Percentiles rank a stretch among this genome's conserved stretches.
These are phyloP conservation scores for Dysmachus trigonus DNA, from an alignment of 2,888 invertebrate genomes.

Conservation along the genomic window DNA sequence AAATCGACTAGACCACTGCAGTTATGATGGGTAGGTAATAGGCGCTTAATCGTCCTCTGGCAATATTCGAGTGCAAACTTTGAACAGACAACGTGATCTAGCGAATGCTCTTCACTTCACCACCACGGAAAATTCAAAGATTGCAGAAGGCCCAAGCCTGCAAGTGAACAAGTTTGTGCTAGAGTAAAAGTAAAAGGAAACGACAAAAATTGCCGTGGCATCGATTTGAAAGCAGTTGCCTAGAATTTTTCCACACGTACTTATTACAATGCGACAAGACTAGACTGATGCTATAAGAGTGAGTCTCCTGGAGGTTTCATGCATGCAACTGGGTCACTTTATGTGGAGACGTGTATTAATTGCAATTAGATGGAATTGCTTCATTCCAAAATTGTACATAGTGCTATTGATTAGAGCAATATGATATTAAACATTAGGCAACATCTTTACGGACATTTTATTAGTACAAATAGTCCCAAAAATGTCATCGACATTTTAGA, in stretches of 20 bases:
- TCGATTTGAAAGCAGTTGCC: slow-evolving; percentile 26
- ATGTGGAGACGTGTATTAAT: not conserved
- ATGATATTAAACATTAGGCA: not conserved
- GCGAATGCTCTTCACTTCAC: not conserved
- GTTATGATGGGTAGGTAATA: slow-evolving; percentile 23
- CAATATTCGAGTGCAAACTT: not conserved
- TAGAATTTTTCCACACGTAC: slow-evolving; percentile 12
- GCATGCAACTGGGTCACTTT: slow-evolving; percentile 13
- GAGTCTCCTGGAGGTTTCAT: not conserved
- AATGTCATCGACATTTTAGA: too few species aligned
- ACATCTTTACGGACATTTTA: not conserved
- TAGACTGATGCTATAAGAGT: slow-evolving; percentile 4
- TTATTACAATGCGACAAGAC: not conserved
- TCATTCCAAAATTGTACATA: not conserved
- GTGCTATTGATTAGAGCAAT: not conserved
- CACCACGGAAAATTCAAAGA: not conserved
- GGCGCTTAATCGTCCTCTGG: not conserved
- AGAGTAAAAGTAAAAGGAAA: slow-evolving; percentile 38
- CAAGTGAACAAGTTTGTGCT: not conserved
- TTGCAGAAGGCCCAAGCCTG: not conserved
- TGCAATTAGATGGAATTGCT: not conserved
- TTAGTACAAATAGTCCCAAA: not conserved
- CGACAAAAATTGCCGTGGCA: slow-evolving; percentile 15
- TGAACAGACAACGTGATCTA: not conserved
- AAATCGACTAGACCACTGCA: not conserved